Conservation (phyloP, 1,140 invertebrate genomes). For the Conus betulinus region DNA sequence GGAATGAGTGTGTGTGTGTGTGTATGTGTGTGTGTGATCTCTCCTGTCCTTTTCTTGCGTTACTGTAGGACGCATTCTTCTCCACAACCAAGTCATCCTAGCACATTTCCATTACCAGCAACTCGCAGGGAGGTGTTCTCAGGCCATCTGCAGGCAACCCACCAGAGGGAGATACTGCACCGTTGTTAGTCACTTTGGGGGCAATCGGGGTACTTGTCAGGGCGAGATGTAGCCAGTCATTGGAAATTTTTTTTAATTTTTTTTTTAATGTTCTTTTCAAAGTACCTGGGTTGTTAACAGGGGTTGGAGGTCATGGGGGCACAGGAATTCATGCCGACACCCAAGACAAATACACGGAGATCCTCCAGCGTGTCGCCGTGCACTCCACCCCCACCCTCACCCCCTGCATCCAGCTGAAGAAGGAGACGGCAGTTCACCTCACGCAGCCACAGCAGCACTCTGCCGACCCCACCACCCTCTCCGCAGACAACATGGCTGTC, state of each 20-base stretch:
- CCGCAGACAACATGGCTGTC: background rate
- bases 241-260: no score
- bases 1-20: background rate
- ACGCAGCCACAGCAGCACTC: background rate
- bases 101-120: no score
- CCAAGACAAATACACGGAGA: constrained; percentile 75
- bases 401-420: constrained; percentile 51
- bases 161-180: no score
- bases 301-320: constrained; percentile 77
- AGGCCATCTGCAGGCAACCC: no score
- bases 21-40: background rate
- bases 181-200: no score
- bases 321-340: constrained; percentile 75
- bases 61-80: no score
- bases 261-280: background rate
- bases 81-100: no score
- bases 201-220: no score
- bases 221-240: no score
- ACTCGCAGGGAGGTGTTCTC: no score
- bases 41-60: no score
- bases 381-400: constrained; percentile 58
- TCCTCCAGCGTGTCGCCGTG: constrained; percentile 67
- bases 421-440: background rate
- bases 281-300: constrained; percentile 48
- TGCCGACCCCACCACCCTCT: background rate